phyloP scores from a whole-genome alignment of 2,797 vertebrate genomes.

The Ammospiza maritima region DNA sequence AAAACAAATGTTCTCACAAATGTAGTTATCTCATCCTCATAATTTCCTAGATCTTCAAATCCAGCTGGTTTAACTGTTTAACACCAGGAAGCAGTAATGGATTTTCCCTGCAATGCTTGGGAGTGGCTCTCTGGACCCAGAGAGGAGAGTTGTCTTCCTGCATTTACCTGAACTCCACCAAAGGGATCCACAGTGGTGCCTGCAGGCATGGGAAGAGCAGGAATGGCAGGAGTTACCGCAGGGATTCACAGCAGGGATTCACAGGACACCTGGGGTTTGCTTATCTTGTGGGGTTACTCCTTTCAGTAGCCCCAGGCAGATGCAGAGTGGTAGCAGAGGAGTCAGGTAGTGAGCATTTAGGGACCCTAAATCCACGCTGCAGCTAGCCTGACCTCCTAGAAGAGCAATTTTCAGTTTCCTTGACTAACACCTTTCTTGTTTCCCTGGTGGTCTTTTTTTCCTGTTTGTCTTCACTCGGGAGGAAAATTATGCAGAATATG shows the following conservation, averaged over 20 bases:
- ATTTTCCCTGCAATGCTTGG: neutral
- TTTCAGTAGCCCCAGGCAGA: neutral
- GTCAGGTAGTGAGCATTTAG: neutral
- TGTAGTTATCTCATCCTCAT: conserved; percentile 49
- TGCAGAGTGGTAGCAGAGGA: neutral
- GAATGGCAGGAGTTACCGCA: neutral
- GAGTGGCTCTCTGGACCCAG: neutral
- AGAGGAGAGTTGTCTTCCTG: neutral
- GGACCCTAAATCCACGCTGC: neutral
- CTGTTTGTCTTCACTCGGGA: neutral
- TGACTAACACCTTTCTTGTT: neutral
- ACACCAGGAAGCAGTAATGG: neutral
- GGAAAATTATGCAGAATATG: neutral
- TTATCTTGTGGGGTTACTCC: neutral
- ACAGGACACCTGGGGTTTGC: neutral
- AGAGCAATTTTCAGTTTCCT: neutral
- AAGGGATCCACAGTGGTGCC: neutral
- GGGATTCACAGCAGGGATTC: neutral
- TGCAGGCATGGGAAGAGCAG: neutral
- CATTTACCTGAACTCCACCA: neutral
- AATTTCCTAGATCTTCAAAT: conserved; percentile 32
- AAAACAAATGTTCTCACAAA: conserved; percentile 64
- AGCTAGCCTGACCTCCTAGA: neutral
- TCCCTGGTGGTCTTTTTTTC: neutral
- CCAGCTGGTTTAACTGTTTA: conserved; percentile 57